phyloP scores from a whole-genome alignment of 2,888 invertebrate genomes.

The Desoria tigrina region DNA sequence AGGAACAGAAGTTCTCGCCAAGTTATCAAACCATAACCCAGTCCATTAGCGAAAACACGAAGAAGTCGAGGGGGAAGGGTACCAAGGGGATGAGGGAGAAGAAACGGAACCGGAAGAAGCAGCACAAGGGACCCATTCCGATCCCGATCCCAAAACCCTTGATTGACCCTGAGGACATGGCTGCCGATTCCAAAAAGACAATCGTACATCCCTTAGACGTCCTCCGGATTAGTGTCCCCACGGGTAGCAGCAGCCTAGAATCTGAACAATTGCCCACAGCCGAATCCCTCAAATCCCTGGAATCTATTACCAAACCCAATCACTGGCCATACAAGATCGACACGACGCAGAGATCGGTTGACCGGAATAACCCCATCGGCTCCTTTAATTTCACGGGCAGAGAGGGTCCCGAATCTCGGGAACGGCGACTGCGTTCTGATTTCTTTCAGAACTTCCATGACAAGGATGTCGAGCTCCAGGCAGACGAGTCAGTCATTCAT shows the following conservation, averaged over 20 bases:
- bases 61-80: constrained; percentile 16
- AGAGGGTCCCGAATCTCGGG: not conserved
- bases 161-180: constrained; percentile 24
- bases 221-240: not conserved
- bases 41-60: constrained; percentile 2
- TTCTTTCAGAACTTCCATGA: constrained; percentile 33
- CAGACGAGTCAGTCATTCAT: constrained; percentile 17
- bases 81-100: constrained; percentile 22
- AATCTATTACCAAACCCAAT: not conserved
- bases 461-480: constrained; percentile 20
- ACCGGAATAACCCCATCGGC: not conserved
- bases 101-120: constrained; percentile 24
- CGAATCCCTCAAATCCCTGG: not conserved
- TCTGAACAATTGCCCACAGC: not conserved
- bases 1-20: constrained; percentile 30
- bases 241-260: not conserved
- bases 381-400: not conserved
- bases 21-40: constrained; percentile 38
- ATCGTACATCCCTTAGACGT: constrained; percentile 11
- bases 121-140: constrained; percentile 14
- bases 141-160: constrained; percentile 32
- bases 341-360: not conserved
- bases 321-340: not conserved
- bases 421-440: constrained; percentile 16
- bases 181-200: not conserved